Conservation (phyloP, 30 jellyfish, hydroid and myxozoan species). For the Aurelia aurita complex sp. Pacific region DNA sequence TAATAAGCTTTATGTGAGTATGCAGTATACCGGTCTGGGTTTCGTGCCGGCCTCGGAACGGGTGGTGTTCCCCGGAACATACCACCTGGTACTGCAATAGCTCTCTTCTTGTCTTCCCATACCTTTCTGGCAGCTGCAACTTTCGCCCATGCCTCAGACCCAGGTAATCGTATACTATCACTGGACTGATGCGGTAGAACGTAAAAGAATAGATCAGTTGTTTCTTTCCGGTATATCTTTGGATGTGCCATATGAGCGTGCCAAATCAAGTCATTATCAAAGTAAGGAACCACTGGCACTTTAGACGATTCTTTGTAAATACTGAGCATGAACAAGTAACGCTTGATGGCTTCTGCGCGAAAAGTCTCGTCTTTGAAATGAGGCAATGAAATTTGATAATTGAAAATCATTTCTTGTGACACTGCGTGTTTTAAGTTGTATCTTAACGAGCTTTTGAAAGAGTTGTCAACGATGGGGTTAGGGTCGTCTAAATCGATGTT, state of each 20-base stretch:
- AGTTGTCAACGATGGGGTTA: constrained; percentile 45
- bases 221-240: constrained; percentile 52
- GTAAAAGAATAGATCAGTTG: constrained; percentile 48
- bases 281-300: constrained; percentile 84
- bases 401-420: constrained; percentile 68
- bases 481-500: constrained; percentile 68
- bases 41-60: constrained; percentile 24
- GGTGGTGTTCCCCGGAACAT: constrained; percentile 97
- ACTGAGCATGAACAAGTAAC: constrained; percentile 74
- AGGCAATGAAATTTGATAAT: constrained; percentile 82
- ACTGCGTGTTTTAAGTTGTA: constrained; percentile 72
- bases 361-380: constrained; percentile 73
- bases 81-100: constrained; percentile 90
- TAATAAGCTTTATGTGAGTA: constrained; percentile 40
- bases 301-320: constrained; percentile 69
- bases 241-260: constrained; percentile 92
- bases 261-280: constrained; percentile 89
- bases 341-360: constrained; percentile 76
- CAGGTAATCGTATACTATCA: constrained; percentile 81
- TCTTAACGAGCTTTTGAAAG: constrained; percentile 20
- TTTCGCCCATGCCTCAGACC: constrained; percentile 48
- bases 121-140: constrained; percentile 65
- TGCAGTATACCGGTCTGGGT: constrained; percentile 54
- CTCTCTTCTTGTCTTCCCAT: constrained; percentile 61
- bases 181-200: constrained; percentile 73